Evolutionary conservation across 2,797 vertebrate species (phyloP).

Genomic region (Falco berigora): DNA sequence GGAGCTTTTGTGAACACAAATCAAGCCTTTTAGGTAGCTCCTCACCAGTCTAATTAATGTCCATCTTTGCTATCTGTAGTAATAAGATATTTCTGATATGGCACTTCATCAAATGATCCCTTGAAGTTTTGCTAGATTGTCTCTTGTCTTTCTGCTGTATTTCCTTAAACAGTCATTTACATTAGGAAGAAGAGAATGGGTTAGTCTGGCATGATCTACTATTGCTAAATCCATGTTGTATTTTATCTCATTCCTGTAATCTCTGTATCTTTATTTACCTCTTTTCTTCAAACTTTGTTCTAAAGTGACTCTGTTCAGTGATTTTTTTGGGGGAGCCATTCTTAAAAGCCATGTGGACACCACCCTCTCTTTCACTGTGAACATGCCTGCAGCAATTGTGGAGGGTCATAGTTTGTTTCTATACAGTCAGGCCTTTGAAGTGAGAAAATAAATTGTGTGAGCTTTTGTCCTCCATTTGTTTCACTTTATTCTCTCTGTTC

Average conservation of each 20-base stretch:
- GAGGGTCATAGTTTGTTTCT: not conserved
- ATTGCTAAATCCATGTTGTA: not conserved
- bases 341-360: not conserved
- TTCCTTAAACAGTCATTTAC: not conserved
- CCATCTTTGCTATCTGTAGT: not conserved
- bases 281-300: not conserved
- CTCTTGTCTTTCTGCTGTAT: not conserved
- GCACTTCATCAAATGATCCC: not conserved
- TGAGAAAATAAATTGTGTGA: not conserved
- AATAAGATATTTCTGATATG: not conserved
- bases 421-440: not conserved
- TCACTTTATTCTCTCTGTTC: not conserved
- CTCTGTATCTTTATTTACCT: not conserved
- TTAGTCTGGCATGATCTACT: not conserved
- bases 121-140: not conserved
- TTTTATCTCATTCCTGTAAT: not conserved
- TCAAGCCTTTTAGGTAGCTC: not conserved
- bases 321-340: not conserved
- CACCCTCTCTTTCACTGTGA: not conserved
- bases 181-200: not conserved
- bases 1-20: not conserved
- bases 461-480: not conserved
- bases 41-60: not conserved
- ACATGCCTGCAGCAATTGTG: not conserved
- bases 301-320: not conserved